Percentiles rank a stretch among this genome's conserved stretches.
Conservation (phyloP, 1,140 invertebrate species). For the Samia ricini region DNA sequence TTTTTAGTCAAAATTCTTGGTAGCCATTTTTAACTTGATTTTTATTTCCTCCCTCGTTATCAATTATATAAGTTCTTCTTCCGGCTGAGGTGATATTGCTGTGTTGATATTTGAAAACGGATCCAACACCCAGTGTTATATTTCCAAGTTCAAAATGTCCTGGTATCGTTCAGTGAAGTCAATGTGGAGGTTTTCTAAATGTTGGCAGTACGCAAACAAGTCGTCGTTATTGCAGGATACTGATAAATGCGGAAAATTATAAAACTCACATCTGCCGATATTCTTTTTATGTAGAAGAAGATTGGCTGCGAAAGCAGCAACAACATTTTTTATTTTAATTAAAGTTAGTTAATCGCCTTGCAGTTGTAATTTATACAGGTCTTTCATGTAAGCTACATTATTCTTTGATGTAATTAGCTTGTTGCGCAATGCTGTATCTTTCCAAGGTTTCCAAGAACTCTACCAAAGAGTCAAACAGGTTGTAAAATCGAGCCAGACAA, state of each 20-base stretch:
- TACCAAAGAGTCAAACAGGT: no score
- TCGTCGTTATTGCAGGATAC: constrained; percentile 28
- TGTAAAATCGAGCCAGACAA: no score
- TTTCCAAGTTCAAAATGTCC: constrained; percentile 29
- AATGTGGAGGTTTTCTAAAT: constrained; percentile 41
- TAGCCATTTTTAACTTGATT: no score
- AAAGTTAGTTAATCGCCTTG: constrained; percentile 61
- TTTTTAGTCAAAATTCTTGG: constrained; percentile 19
- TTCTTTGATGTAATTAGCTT: constrained; percentile 40
- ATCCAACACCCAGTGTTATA: constrained; percentile 8
- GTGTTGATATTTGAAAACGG: constrained; percentile 27
- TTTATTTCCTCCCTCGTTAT: constrained; percentile 14
- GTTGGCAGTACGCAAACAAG: constrained; percentile 40
- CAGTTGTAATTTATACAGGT: constrained; percentile 42
- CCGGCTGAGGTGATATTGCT: constrained; percentile 22
- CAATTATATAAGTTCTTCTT: constrained; percentile 18
- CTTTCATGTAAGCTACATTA: constrained; percentile 41
- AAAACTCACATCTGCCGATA: constrained; percentile 44
- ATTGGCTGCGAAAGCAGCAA: constrained; percentile 41
- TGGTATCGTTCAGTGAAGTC: constrained; percentile 37
- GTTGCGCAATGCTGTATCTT: no score
- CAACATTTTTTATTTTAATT: constrained; percentile 40
- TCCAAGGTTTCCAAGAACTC: no score
- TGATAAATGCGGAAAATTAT: constrained; percentile 38
- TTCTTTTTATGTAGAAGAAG: constrained; percentile 52